Evolutionary conservation across 92 coral and sea anemone genomes (phyloP).

Genomic region (Muricea muricata): DNA sequence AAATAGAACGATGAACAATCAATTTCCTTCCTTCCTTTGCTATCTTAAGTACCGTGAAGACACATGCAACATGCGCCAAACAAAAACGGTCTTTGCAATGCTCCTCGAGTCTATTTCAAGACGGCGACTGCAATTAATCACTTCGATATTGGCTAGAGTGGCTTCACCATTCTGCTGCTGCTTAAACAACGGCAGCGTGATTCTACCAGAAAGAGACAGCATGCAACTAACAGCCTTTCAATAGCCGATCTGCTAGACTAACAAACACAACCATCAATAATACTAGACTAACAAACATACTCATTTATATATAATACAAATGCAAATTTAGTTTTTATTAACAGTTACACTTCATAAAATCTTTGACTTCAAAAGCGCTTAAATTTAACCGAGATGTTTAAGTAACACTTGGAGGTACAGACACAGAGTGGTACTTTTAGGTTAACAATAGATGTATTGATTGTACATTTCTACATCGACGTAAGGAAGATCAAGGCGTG

Average conservation of each 20-base stretch:
- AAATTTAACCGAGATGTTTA: neutral
- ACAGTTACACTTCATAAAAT: too few relatives aligned
- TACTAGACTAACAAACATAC: too few relatives aligned
- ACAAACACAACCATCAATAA: too few relatives aligned
- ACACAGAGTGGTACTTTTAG: neutral
- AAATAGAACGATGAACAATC: conserved; percentile 35
- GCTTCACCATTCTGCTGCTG: conserved; percentile 22
- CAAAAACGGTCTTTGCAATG: conserved; percentile 16
- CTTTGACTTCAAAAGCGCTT: too few relatives aligned
- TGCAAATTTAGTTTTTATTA: too few relatives aligned
- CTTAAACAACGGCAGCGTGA: conserved; percentile 7
- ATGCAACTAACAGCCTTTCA: neutral
- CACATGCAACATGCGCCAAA: conserved; percentile 6
- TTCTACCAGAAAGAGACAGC: neutral
- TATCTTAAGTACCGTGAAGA: neutral
- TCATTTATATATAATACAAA: too few relatives aligned
- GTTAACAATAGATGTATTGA: neutral
- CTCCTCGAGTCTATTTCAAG: conserved; percentile 16
- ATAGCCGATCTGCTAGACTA: neutral
- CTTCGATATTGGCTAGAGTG: conserved; percentile 30
- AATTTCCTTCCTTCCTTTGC: conserved; percentile 41
- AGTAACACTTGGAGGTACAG: neutral
- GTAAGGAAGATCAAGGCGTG: too few relatives aligned
- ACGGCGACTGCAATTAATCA: conserved; percentile 32
- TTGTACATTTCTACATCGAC: neutral